Evolutionary conservation across 2,888 invertebrate species (phyloP).

Genomic region (Eucriotettix oculatus): DNA sequence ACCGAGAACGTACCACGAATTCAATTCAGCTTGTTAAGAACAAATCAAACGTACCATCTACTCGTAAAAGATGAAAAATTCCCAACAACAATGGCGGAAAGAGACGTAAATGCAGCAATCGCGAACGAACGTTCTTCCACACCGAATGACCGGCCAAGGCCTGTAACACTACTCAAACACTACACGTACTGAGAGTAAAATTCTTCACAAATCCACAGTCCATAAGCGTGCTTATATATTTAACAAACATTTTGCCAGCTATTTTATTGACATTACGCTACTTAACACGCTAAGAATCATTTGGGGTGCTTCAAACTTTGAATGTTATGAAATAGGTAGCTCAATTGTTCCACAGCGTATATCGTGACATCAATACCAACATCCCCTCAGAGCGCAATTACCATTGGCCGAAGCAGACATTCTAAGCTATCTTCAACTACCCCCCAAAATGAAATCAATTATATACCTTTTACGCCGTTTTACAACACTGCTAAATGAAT

Average conservation of each 20-base stretch:
- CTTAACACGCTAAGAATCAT: too few species aligned
- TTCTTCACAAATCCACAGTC: not conserved
- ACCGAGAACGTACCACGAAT: not conserved
- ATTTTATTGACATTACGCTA: too few species aligned
- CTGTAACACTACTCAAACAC: constrained; percentile 7
- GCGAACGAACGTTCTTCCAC: constrained; percentile 7
- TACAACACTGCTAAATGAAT: too few species aligned
- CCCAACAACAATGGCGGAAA: constrained; percentile 14
- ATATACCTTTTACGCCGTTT: too few species aligned
- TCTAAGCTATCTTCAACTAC: too few species aligned
- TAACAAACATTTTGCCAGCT: too few species aligned
- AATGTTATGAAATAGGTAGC: constrained; percentile 7
- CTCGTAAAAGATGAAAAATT: constrained; percentile 3
- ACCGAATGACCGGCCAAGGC: constrained; percentile 11
- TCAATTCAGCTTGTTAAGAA: not conserved
- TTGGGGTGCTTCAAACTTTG: not conserved
- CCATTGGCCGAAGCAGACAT: constrained; percentile 1
- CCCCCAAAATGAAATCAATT: too few species aligned
- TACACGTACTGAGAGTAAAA: not conserved
- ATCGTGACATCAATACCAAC: constrained; percentile 12
- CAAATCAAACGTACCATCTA: not conserved
- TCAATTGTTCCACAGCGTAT: constrained; percentile 8
- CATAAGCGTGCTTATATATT: too few species aligned
- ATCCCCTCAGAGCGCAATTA: constrained; percentile 8
- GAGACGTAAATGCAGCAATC: constrained; percentile 5